Evolutionary conservation across 2,113 vertebrate genomes (phyloP), one percentile per base, ranked within the genome.

Genomic region (Labrus mixtus): DNA sequence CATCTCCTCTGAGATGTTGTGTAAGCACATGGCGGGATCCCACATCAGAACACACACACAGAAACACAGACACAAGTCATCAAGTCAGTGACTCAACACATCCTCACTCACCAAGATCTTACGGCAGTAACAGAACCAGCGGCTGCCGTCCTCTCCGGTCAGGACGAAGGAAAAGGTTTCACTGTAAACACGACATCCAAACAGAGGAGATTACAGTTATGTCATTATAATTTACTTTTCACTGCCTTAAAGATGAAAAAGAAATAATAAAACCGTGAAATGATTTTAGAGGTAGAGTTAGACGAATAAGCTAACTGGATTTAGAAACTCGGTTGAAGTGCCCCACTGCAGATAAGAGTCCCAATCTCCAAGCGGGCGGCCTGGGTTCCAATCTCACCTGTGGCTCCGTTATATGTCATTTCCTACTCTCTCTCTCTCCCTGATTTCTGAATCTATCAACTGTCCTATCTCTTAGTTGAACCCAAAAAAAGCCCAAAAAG

Each of bases 101-200:
- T 17, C 15, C 56, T 46, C 41, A 93, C 96, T 96, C 92, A 99
- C 98, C 96, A 99, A 89, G 75, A 99, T 96, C 92, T 98, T 99
- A 86, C 95, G 96, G 93, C 98, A 99, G 90, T 99, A 99, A 76
- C 98, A 97, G 89, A 99, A 99, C 96, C 97, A 97, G 76, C 98
- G 96, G 86, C 97, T 97, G 71, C 97, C 98, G 19, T 99, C 97
- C 90, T 99, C 98, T 36, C 97, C 96, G 9, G 97, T 99, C 88
- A 99, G 89, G 68, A 99, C 97, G 13, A 99, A 99, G 55, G 98
- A 99, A 90, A 99, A 99, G 0, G 97, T 99, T 95, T 99, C 97
- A 82, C 98, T 99, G 91, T 8, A 80, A 82, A 86, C n/a, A 43
- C 12, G 17, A 41, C 16, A 75, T 12, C 1, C 25, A 46, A 2